Evolutionary conservation across 2,888 invertebrate genomes (phyloP), one percentile per base, ranked within the genome.

Genomic region (Thera obeliscata): DNA sequence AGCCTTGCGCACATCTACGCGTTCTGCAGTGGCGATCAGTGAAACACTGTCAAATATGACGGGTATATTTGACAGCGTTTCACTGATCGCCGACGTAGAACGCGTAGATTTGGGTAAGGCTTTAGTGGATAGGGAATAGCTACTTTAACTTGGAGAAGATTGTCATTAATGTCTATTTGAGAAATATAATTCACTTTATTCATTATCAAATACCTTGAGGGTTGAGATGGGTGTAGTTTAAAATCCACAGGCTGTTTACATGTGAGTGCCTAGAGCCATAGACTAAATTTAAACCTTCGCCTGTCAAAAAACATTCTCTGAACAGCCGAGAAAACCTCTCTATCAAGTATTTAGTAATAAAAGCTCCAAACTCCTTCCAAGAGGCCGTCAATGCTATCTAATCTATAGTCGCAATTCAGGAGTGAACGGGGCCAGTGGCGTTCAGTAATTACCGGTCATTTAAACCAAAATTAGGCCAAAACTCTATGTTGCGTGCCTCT

Each of bases 401-500:
- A 69, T 76, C 70, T 43, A 43, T 73, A 75, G 56, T 66, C 74
- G 72, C 74, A 73, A 77, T 75, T 74, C 63, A 72, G 72, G 65
- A 74, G 74, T 73, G 76, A 80, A 77, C 76, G 78, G 66, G 74
- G 73, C 73, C 73, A 78, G 70, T 76, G 79, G 76, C 70, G 71
- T 75, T 80, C 76, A 78, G 80, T 83, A 81, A 76, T 46, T 46
- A 46, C 73, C 71, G 76, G 76, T 79, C 81, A 81, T 83, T 88
- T 85, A 84, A 22, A 86, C 81, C 86, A 87, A 89, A 91, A 88
- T 90, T 88, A 87, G 84, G 83, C 76, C 66, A 76, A 78, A 84
- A 85, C 84, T 88, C 85, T 81, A 79, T 78, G 81, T 82, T 78
- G 82, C 80, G 80, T 81, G 80, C 79, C 78, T 78, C 85, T 87